phyloP scores from a whole-genome alignment of 2,888 invertebrate species.

The Mesorhabditis belari region DNA sequence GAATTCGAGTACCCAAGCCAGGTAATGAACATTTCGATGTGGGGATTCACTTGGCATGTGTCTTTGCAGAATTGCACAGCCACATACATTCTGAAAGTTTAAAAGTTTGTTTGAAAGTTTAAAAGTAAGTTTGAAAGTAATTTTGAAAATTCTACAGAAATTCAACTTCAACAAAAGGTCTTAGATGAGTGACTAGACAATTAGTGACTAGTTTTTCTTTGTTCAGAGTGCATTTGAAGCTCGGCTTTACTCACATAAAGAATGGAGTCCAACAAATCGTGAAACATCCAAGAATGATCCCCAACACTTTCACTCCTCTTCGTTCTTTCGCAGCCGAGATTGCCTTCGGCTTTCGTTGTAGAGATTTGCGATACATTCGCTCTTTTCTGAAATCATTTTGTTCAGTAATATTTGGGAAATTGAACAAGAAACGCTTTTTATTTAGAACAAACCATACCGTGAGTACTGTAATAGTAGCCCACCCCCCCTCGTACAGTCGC shows the following conservation, averaged over 20 bases:
- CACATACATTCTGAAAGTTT: constrained; percentile 49
- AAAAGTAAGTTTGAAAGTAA: no score
- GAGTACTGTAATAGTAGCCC: no score
- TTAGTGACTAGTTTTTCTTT: no score
- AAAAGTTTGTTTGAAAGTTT: no score
- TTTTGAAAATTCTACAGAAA: background rate
- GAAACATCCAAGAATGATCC: constrained; percentile 53
- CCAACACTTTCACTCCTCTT: constrained; percentile 50
- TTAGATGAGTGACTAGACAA: no score
- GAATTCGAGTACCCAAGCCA: constrained; percentile 52
- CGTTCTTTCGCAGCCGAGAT: constrained; percentile 53
- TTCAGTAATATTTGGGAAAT: no score
- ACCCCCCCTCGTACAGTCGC: no score
- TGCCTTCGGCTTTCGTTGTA: constrained; percentile 50
- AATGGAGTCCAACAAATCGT: constrained; percentile 53
- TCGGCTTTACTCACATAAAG: constrained; percentile 34
- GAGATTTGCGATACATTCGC: constrained; percentile 42
- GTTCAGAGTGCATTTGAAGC: background rate
- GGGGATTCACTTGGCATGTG: constrained; percentile 43
- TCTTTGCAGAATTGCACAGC: constrained; percentile 48
- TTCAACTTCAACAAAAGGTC: background rate
- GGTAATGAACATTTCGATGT: constrained; percentile 53
- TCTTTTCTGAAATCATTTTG: constrained; percentile 40
- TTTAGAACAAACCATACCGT: no score
- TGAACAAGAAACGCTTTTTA: no score